Percentiles rank a stretch among this genome's conserved stretches.
phyloP scores from a whole-genome alignment of 2,888 invertebrate species.

The Tetragonisca angustula region DNA sequence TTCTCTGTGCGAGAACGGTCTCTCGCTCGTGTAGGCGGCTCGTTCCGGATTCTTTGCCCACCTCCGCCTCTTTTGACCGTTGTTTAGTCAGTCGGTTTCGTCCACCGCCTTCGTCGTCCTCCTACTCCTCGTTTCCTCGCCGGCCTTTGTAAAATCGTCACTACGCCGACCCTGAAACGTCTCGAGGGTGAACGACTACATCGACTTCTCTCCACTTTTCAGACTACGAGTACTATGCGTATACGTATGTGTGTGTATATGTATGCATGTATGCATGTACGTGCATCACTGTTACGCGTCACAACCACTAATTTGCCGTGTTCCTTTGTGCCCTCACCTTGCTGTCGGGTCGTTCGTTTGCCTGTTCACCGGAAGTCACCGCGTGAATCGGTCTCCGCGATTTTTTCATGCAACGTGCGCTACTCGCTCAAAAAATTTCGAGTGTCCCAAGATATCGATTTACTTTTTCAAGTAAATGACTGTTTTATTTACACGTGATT shows the following conservation, averaged over 20 bases:
- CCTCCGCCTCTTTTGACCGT: conserved; percentile 35
- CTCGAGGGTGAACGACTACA: conserved; percentile 51
- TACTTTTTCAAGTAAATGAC: too few relatives aligned
- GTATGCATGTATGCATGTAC: neutral
- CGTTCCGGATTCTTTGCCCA: conserved; percentile 71
- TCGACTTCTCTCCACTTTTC: conserved; percentile 28
- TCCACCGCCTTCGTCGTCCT: conserved; percentile 33
- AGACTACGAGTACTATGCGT: neutral
- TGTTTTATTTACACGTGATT: too few relatives aligned
- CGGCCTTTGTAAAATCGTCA: conserved; percentile 59
- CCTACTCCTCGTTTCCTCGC: conserved; percentile 30
- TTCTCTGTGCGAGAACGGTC: conserved; percentile 63
- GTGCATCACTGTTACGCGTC: conserved; percentile 16
- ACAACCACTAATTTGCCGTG: conserved; percentile 26
- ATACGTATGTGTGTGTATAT: too few relatives aligned
- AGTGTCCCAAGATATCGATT: too few relatives aligned
- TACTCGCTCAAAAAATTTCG: too few relatives aligned
- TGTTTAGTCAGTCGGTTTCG: conserved; percentile 45
- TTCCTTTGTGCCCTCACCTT: conserved; percentile 1
- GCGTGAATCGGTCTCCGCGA: conserved; percentile 1
- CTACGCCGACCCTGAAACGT: conserved; percentile 54
- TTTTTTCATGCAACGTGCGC: too few relatives aligned
- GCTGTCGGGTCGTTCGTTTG: neutral
- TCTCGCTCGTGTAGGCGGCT: conserved; percentile 66
- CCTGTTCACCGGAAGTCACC: neutral